Percentiles rank a stretch among this genome's conserved stretches.
phyloP scores from a whole-genome alignment of 2,113 vertebrate species.

The Steatornis caripensis region DNA sequence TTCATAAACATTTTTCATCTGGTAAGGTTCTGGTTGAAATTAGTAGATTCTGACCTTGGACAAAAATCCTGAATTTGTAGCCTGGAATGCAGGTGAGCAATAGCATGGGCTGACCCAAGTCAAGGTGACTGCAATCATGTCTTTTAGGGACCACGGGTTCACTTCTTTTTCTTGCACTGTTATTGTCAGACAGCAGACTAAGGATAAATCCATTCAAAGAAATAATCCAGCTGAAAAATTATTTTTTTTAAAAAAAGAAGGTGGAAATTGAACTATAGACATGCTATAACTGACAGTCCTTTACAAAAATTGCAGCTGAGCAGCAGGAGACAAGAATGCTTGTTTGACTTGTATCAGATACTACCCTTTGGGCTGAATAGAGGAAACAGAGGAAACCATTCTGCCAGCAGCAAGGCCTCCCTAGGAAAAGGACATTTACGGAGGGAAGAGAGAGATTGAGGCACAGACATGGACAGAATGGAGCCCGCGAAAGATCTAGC shows the following conservation, averaged over 20 bases:
- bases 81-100: neutral
- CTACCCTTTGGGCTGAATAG: neutral
- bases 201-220: neutral
- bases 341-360: neutral
- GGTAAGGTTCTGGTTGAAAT: neutral
- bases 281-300: neutral
- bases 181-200: neutral
- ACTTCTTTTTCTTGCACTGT: neutral
- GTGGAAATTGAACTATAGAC: neutral
- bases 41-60: neutral
- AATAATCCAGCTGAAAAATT: neutral
- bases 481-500: neutral
- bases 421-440: neutral
- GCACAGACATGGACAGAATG: neutral
- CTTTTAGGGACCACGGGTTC: neutral
- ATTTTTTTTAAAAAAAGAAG: neutral
- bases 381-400: neutral
- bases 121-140: neutral
- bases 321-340: neutral
- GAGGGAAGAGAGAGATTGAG: neutral
- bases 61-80: neutral
- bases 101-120: neutral
- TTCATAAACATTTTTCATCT: neutral
- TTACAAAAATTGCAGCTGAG: neutral
- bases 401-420: neutral